A percentile compares a stretch with the other conserved stretches of the same genome.
phyloP scores from a whole-genome alignment of 2,113 vertebrate species.

The Cochlearius cochlearius region DNA sequence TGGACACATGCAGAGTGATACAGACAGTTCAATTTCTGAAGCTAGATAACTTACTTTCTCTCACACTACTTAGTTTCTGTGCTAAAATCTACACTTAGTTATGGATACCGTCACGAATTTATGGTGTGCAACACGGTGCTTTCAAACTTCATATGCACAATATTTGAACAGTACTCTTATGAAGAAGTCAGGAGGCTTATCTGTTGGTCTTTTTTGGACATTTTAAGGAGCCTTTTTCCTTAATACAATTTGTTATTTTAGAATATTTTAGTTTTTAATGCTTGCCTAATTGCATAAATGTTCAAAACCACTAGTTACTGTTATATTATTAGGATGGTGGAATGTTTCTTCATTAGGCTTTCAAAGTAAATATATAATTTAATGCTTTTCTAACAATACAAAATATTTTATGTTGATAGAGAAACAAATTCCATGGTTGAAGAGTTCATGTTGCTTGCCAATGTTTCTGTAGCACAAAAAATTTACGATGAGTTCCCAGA shows the following conservation, averaged over 20 bases:
- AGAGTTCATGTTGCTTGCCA: constrained; percentile 98
- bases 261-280: background rate
- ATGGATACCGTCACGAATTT: background rate
- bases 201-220: background rate
- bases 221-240: background rate
- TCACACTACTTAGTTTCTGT: background rate
- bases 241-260: background rate
- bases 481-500: constrained; percentile 95
- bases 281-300: background rate
- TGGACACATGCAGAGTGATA: background rate
- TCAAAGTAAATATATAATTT: background rate
- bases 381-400: background rate
- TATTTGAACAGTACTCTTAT: background rate
- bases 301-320: background rate
- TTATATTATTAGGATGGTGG: background rate
- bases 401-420: constrained; percentile 70
- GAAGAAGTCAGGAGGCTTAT: background rate
- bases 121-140: background rate
- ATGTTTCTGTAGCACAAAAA: constrained; percentile 96
- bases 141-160: background rate
- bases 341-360: background rate
- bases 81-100: background rate
- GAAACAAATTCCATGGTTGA: constrained; percentile 99
- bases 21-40: background rate
- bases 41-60: background rate